Base-by-base conservation (phyloP, 2,797 vertebrate species). In the Limosa lapponica region DNA sequence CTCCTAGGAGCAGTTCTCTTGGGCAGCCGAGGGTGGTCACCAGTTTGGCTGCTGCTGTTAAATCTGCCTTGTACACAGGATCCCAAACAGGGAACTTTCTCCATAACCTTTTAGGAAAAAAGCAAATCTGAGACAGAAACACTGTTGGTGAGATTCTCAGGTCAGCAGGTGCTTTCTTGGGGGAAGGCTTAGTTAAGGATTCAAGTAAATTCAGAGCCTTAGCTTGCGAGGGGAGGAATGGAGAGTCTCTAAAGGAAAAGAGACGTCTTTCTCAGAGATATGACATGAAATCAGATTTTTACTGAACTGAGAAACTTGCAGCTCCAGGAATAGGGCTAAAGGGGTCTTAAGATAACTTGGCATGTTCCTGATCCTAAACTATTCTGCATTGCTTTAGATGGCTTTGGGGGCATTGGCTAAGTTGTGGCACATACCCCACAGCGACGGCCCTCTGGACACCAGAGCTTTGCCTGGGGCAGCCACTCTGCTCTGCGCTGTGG, bases 401-500 rank as follows among this genome's bases (percentile, higher is more conserved):
- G 23, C 13, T 72, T 6, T 22, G 39, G 49, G 18, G 49, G 54
- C 7, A 8, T 2, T 12, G 32, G n/a, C 8, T 61, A 30, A 83
- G 10, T 7, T n/a, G 48, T 43, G 73, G 46, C n/a, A 62, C 55
- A 7, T 6, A 34, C 10, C 11, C 44, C 17, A 16, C 82, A 61
- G 37, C 3, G 18, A 18, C 8, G 52, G 48, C 57, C 34, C 28
- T 30, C 10, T 8, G 11, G 74, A 49, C 32, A 66, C 27, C 44
- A 23, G 11, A 75, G 77, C 41, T 79, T 61, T 88, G 75, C 34
- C 24, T 23, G 51, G 74, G n/a, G 51, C 52, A 79, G 44, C 25
- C 34, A 5, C 62, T 41, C 71, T 57, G 51, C 39, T 30, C 57
- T 0, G 0, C 0, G 0, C 75, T 16, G 14, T 7, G 36, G 34